phyloP scores from a whole-genome alignment of 2,888 invertebrate species.

The Chymomyza amoena region DNA sequence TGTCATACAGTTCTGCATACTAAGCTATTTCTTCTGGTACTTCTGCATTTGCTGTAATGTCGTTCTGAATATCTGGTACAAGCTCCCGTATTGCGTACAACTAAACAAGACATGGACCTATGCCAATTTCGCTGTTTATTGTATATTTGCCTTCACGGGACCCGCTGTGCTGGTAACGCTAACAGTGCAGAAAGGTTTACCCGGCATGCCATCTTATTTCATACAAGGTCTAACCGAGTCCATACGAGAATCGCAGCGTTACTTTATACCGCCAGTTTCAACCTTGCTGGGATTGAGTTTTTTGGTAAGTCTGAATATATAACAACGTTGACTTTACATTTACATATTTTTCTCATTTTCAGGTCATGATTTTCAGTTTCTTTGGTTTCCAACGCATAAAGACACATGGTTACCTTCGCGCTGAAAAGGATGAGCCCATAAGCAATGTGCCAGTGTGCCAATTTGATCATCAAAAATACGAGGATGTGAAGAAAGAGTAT shows the following conservation, averaged over 20 bases:
- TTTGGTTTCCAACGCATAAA: conserved; percentile 76
- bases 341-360: conserved; percentile 32
- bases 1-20: conserved; percentile 76
- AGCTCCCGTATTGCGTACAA: conserved; percentile 66
- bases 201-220: conserved; percentile 78
- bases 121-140: conserved; percentile 66
- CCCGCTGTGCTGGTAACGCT: conserved; percentile 72
- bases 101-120: conserved; percentile 50
- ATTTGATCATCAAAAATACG: conserved; percentile 67
- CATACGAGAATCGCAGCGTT: conserved; percentile 76
- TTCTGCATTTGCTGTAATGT: conserved; percentile 76
- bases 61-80: conserved; percentile 75
- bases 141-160: conserved; percentile 60
- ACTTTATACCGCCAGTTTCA: conserved; percentile 78
- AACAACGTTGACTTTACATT: too few species aligned
- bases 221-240: conserved; percentile 77
- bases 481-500: conserved; percentile 76
- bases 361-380: conserved; percentile 68
- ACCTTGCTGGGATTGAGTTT: conserved; percentile 68
- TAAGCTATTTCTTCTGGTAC: conserved; percentile 77
- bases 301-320: conserved; percentile 40
- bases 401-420: conserved; percentile 34
- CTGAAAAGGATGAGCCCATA: conserved; percentile 31
- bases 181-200: conserved; percentile 74
- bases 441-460: conserved; percentile 6